phyloP scores from a whole-genome alignment of 2,113 vertebrate species.

The Lates calcarifer region DNA sequence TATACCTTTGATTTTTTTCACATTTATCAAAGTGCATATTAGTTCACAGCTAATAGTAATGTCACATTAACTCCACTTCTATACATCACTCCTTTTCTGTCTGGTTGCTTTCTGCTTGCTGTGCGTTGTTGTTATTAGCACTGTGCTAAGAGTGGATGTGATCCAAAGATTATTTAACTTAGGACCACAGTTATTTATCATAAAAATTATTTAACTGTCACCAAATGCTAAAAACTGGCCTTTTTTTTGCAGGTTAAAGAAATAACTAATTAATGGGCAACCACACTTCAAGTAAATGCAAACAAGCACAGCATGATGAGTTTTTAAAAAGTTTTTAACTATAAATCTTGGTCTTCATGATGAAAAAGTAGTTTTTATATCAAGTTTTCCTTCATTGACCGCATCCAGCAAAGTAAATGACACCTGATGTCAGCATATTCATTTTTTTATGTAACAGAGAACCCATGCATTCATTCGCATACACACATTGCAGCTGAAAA shows the following conservation, averaged over 20 bases:
- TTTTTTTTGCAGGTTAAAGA: too few species aligned
- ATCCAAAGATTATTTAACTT: too few species aligned
- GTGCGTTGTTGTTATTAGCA: too few species aligned
- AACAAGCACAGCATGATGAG: background rate
- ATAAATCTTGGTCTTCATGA: background rate
- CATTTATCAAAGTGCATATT: background rate
- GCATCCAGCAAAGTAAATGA: background rate
- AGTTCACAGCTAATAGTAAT: background rate
- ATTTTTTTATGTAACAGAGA: background rate
- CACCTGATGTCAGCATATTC: background rate
- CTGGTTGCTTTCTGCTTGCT: too few species aligned
- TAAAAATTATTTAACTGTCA: too few species aligned
- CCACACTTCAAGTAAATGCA: background rate
- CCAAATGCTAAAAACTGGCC: too few species aligned
- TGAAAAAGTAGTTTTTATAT: background rate
- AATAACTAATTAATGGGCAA: background rate
- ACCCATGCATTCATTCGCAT: background rate
- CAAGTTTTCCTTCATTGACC: background rate
- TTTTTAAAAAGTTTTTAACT: too few species aligned
- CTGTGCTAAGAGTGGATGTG: too few species aligned
- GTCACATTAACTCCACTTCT: background rate
- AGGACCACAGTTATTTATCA: too few species aligned
- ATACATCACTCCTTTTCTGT: background rate
- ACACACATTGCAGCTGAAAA: constrained; percentile 16
- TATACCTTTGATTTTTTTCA: background rate